These are phyloP conservation scores for Lasioglossum villosulum DNA, from an alignment of 2,888 invertebrate genomes.

Conservation along the genomic window DNA sequence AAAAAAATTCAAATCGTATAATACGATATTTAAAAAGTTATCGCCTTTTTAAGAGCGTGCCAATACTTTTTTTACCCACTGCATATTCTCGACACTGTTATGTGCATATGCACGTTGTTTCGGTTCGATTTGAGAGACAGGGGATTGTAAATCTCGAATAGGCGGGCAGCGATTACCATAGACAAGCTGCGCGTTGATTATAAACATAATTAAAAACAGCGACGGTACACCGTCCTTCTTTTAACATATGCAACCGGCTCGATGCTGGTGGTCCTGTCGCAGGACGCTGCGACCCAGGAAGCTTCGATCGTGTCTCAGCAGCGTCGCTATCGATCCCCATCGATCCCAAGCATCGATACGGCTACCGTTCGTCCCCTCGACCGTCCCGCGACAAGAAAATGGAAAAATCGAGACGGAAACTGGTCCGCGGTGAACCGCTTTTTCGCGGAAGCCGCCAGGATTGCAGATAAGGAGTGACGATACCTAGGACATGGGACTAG, in stretches of 20 bases:
- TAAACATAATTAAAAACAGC: conserved; percentile 84
- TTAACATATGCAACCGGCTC: conserved; percentile 79
- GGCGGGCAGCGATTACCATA: conserved; percentile 81
- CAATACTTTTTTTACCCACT: too few species aligned
- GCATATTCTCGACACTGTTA: neutral
- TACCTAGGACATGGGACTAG: conserved; percentile 8
- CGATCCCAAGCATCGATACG: conserved; percentile 61
- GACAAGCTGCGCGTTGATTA: conserved; percentile 83
- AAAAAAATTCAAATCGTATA: too few species aligned
- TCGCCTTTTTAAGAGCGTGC: too few species aligned
- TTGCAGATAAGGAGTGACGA: conserved; percentile 44
- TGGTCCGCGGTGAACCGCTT: conserved; percentile 49
- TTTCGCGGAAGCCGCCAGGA: conserved; percentile 50
- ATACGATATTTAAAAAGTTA: too few species aligned
- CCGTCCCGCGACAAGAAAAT: conserved; percentile 56
- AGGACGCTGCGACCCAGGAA: conserved; percentile 66
- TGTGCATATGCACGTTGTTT: conserved; percentile 23
- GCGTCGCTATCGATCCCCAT: conserved; percentile 67
- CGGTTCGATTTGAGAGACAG: conserved; percentile 59
- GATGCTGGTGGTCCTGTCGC: conserved; percentile 82
- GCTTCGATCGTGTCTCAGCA: conserved; percentile 64
- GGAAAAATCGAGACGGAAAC: conserved; percentile 57
- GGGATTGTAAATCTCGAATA: conserved; percentile 74
- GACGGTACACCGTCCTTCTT: conserved; percentile 73
- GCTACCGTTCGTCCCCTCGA: conserved; percentile 35